Percentiles rank a stretch among this genome's conserved stretches.
These are phyloP conservation scores for Apantesis nais DNA, from an alignment of 2,888 invertebrate species.

Conservation along the genomic window DNA sequence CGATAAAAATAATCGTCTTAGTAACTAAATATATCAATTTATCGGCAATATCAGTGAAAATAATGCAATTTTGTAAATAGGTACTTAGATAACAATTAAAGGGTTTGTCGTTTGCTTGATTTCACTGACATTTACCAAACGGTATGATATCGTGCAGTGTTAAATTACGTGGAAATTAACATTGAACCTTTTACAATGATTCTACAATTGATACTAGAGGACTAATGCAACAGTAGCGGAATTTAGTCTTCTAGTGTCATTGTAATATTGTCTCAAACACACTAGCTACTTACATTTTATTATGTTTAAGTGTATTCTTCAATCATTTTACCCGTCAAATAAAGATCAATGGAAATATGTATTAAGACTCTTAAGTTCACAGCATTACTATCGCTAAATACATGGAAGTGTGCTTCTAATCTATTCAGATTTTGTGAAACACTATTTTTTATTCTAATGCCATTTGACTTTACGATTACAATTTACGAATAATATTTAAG, in stretches of 20 bases:
- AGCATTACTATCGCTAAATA: background rate
- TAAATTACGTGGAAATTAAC: conserved; percentile 32
- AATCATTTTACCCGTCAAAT: background rate
- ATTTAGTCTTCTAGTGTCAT: conserved; percentile 3
- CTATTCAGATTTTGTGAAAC: background rate
- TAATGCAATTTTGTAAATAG: conserved; percentile 36
- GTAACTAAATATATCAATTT: conserved; percentile 40
- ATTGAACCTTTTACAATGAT: conserved; percentile 8
- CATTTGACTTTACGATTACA: no score
- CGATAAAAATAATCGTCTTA: conserved; percentile 35
- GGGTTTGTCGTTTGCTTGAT: conserved; percentile 51
- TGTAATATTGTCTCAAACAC: conserved; percentile 12
- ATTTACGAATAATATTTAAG: background rate
- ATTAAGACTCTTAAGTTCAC: no score
- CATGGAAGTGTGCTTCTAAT: background rate
- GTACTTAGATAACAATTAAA: conserved; percentile 51
- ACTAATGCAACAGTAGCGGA: background rate
- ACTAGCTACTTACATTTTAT: conserved; percentile 13
- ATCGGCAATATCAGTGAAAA: conserved; percentile 52
- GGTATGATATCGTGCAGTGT: conserved; percentile 47
- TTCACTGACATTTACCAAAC: conserved; percentile 50
- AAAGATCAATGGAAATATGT: background rate
- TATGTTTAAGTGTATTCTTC: no score
- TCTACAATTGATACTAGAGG: conserved; percentile 2
- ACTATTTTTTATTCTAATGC: background rate